Base-by-base conservation (phyloP, 1,140 invertebrate species). In the Drosophila hydei region DNA sequence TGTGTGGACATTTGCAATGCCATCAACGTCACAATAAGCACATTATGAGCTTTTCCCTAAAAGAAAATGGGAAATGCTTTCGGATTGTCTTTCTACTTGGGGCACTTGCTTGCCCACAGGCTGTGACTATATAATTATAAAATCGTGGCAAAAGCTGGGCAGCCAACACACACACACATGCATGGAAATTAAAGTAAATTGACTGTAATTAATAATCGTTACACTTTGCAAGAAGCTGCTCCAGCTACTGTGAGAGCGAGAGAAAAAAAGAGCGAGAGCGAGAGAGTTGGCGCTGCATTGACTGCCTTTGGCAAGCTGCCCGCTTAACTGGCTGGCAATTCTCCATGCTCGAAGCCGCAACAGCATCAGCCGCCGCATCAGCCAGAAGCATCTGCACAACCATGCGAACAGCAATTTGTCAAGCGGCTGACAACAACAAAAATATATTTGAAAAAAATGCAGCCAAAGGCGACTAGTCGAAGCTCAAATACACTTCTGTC, bases 1-100 rank as follows among this genome's bases (percentile, higher is more conserved):
- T 9, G 43, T 80, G 68, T 68, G 73, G 33, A 79, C 72, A 79
- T 83, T 81, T 75, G 75, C 75, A 67, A 75, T 75, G 79, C 79
- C 72, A 83, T 84, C 72, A 83, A 72, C 72, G 72, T 84, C 68
- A 60, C 62, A 63, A 50, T 67, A 74, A 79, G 72, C 76, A 73
- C 62, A 72, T 83, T 79, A 79, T 72, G 71, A 72, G 50, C 18
- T 19, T 30, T 19, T 23, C 33, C 16, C 25, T 1, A 50, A 16
- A 50, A 30, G 25, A 50, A 30, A 9, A 50, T 38, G 43, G 5
- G 8, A 19, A 19, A 18, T 33, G 16, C 25, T 4, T 12, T 9
- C 25, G 4, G 25, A 3, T 3, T 38, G 50, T n/a, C 19, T 14
- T 11, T 4, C 23, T 21, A 16, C 52, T 40, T 38, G 47, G 40